A percentile compares a stretch with the other conserved stretches of the same genome.
Evolutionary conservation across 1,140 invertebrate genomes (phyloP).

Genomic region (Lutraria rhynchaena): DNA sequence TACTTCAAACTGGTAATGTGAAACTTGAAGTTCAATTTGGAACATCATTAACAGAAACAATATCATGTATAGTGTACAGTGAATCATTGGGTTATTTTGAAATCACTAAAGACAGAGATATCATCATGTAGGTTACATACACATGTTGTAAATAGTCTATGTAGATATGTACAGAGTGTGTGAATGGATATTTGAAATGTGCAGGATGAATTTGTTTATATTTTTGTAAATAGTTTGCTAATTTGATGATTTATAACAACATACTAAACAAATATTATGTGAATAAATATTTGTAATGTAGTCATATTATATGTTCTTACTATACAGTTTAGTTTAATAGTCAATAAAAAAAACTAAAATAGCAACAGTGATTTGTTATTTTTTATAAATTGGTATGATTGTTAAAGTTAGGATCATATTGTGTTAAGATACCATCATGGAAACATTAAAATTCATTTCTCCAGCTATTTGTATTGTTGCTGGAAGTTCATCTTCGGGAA

Average conservation of each 20-base stretch:
- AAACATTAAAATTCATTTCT: conserved; percentile 28
- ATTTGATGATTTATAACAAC: too few relatives aligned
- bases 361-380: not conserved
- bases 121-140: not conserved
- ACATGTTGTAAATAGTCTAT: too few relatives aligned
- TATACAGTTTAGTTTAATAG: too few relatives aligned
- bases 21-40: conserved; percentile 38
- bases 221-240: too few relatives aligned
- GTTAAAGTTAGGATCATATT: not conserved
- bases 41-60: conserved; percentile 11
- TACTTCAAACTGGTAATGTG: conserved; percentile 42
- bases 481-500: conserved; percentile 13
- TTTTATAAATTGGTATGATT: not conserved
- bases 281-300: too few relatives aligned
- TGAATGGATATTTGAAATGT: too few relatives aligned
- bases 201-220: too few relatives aligned
- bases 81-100: conserved; percentile 16
- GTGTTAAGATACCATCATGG: too few relatives aligned
- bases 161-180: too few relatives aligned
- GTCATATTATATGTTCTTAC: too few relatives aligned
- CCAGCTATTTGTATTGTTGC: conserved; percentile 28
- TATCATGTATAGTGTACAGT: conserved; percentile 40
- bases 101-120: conserved; percentile 16
- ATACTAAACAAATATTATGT: too few relatives aligned
- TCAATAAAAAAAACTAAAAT: too few relatives aligned